Evolutionary conservation across 2,797 vertebrate species (phyloP).

Genomic region (Paratrypauchen microcephalus): DNA sequence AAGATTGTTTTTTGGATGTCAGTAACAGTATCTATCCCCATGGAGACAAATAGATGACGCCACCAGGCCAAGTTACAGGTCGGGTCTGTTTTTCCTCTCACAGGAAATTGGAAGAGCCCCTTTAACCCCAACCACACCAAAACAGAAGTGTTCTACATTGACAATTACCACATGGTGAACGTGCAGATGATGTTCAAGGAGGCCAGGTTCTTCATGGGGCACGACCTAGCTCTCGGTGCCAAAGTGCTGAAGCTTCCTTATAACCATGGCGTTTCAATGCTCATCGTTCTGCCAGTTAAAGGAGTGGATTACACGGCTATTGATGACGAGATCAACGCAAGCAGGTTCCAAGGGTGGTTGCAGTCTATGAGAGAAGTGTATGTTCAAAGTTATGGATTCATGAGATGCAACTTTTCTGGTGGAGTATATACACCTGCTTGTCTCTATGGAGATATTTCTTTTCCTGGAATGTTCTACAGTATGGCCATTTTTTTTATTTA

Average conservation of each 20-base stretch:
- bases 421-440: too few relatives aligned
- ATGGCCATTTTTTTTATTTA: too few relatives aligned
- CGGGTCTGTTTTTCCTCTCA: conserved; percentile 12
- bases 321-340: conserved; percentile 84
- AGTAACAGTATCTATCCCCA: too few relatives aligned
- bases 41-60: too few relatives aligned
- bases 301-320: conserved; percentile 80
- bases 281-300: conserved; percentile 83
- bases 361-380: conserved; percentile 80
- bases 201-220: conserved; percentile 74
- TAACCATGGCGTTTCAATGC: conserved; percentile 82
- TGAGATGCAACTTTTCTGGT: too few relatives aligned
- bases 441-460: too few relatives aligned
- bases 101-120: conserved; percentile 85
- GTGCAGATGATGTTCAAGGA: conserved; percentile 87
- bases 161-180: conserved; percentile 84
- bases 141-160: conserved; percentile 79
- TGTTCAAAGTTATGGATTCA: neutral
- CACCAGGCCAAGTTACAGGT: too few relatives aligned
- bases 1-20: too few relatives aligned
- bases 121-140: conserved; percentile 79
- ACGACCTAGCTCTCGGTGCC: conserved; percentile 76
- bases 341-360: conserved; percentile 83
- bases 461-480: too few relatives aligned
- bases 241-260: conserved; percentile 87